phyloP scores from a whole-genome alignment of 2,113 vertebrate genomes.

The Aix galericulata region DNA sequence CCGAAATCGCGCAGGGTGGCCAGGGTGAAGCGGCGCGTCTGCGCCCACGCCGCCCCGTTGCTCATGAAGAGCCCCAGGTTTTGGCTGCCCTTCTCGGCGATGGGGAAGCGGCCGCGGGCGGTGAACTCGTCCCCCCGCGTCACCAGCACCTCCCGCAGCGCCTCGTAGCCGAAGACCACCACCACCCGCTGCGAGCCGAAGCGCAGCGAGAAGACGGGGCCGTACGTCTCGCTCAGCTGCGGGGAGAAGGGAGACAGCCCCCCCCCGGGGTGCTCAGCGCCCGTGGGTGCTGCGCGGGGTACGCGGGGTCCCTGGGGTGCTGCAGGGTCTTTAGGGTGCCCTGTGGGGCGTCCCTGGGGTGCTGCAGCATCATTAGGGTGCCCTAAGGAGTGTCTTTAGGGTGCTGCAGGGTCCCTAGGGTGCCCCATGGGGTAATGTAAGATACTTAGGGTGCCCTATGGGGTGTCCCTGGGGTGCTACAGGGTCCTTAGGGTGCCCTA shows the following conservation, averaged over 20 bases:
- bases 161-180: not conserved
- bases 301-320: not conserved
- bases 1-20: not conserved
- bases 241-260: not conserved
- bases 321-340: too few relatives aligned
- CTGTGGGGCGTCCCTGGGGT: too few relatives aligned
- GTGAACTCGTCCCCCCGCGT: not conserved
- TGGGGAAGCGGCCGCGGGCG: not conserved
- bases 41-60: not conserved
- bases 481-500: too few relatives aligned
- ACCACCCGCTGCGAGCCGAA: not conserved
- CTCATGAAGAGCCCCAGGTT: not conserved
- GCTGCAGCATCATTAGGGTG: too few relatives aligned
- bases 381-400: too few relatives aligned
- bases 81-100: not conserved
- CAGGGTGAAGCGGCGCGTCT: not conserved
- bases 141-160: not conserved
- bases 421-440: too few relatives aligned
- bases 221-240: not conserved
- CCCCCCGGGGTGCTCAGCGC: too few relatives aligned
- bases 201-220: not conserved
- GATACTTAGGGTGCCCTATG: too few relatives aligned
- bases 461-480: too few relatives aligned
- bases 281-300: too few relatives aligned
- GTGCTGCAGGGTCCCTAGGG: too few relatives aligned